A percentile compares a stretch with the other conserved stretches of the same genome.
Evolutionary conservation across 1,140 invertebrate genomes (phyloP).

Genomic region (Bombyx mori): DNA sequence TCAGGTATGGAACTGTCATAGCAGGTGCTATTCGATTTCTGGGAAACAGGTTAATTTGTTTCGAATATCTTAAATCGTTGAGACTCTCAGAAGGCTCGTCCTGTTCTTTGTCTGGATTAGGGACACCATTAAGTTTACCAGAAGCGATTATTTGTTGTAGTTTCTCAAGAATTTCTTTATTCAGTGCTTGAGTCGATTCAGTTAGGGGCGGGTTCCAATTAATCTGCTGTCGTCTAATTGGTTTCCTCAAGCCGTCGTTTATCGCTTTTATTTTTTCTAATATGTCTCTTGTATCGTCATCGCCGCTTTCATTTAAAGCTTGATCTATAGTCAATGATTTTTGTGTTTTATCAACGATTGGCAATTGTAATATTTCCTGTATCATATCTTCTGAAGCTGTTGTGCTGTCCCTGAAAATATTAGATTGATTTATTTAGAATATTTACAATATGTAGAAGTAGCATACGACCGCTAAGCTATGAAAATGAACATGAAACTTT

Average conservation of each 20-base stretch:
- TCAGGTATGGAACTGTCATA: slow-evolving; percentile 33
- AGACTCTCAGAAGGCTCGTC: slow-evolving; percentile 21
- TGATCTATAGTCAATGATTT: slow-evolving; percentile 30
- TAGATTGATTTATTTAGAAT: too few species aligned
- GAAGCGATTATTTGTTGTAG: slow-evolving; percentile 49
- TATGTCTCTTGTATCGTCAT: slow-evolving; percentile 33
- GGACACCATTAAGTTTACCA: slow-evolving; percentile 27
- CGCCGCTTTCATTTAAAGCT: slow-evolving; percentile 18
- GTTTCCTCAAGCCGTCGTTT: slow-evolving; percentile 43
- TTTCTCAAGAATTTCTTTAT: slow-evolving; percentile 41
- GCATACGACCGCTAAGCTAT: too few species aligned
- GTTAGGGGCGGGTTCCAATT: slow-evolving; percentile 30
- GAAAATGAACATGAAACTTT: too few species aligned
- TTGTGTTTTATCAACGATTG: slow-evolving; percentile 22
- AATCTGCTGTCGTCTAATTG: slow-evolving; percentile 23
- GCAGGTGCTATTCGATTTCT: slow-evolving; percentile 17
- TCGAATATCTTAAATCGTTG: slow-evolving; percentile 27
- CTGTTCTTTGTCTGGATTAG: slow-evolving; percentile 18
- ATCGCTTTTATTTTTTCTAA: slow-evolving; percentile 54
- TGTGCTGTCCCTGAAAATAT: slow-evolving; percentile 31
- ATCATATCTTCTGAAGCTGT: slow-evolving; percentile 2
- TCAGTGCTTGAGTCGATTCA: slow-evolving; percentile 27
- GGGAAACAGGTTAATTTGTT: slow-evolving; percentile 23
- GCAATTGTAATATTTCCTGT: slow-evolving; percentile 7
- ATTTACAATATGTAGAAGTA: too few species aligned